Evolutionary conservation across 92 coral and sea anemone species (phyloP).

Genomic region (Porites cylindrica): DNA sequence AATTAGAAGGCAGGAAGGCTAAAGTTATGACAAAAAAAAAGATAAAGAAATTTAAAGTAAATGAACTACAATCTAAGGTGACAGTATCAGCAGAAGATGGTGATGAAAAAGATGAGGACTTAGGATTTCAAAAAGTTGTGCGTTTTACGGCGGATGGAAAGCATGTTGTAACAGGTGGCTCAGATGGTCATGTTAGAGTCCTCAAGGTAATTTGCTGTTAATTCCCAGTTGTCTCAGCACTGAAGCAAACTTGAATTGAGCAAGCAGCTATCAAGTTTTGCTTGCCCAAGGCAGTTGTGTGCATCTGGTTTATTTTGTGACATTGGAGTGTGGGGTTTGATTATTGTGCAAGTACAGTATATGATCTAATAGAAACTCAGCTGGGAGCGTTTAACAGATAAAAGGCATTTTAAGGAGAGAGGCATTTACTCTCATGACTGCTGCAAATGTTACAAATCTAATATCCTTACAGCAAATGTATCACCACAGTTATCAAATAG

Average conservation of each 20-base stretch:
- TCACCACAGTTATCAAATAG: no score
- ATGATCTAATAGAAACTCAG: no score
- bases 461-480: no score
- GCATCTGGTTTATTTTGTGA: no score
- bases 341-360: no score
- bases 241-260: not conserved
- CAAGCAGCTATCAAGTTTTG: no score
- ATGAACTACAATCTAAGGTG: constrained; percentile 67
- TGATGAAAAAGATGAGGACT: constrained; percentile 76
- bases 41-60: constrained; percentile 64
- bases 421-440: no score
- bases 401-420: no score
- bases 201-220: constrained; percentile 71
- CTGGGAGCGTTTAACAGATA: no score
- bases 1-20: constrained; percentile 58
- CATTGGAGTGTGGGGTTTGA: no score
- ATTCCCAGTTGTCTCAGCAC: not conserved
- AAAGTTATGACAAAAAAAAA: constrained; percentile 75
- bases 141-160: constrained; percentile 90
- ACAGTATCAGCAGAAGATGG: constrained; percentile 70
- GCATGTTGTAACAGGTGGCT: constrained; percentile 93
- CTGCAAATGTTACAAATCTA: no score
- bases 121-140: constrained; percentile 97
- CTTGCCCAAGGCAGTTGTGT: no score
- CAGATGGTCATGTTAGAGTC: constrained; percentile 92